Evolutionary conservation across 2,113 vertebrate genomes (phyloP).

Genomic region (Catharus fuscescens): DNA sequence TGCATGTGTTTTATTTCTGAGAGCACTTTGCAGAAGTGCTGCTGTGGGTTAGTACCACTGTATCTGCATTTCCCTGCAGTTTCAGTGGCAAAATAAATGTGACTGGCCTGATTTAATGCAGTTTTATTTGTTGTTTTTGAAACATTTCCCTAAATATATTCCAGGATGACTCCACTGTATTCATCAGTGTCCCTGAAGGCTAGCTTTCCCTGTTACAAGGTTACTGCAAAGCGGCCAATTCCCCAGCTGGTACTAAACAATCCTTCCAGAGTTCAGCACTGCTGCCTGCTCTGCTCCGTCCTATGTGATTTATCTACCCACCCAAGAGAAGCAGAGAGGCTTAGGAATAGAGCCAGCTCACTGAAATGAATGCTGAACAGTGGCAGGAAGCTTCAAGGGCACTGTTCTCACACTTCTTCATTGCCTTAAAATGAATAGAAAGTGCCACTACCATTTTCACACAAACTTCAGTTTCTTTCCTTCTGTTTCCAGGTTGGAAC

Average conservation of each 20-base stretch:
- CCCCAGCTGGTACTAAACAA: background rate
- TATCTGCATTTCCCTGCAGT: background rate
- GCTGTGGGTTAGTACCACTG: background rate
- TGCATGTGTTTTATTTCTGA: background rate
- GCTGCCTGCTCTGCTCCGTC: background rate
- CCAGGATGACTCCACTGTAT: background rate
- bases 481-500: background rate
- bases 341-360: background rate
- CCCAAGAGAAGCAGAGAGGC: background rate
- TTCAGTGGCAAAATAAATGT: background rate
- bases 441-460: background rate
- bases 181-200: background rate
- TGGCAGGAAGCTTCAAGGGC: background rate
- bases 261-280: background rate
- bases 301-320: background rate
- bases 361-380: background rate
- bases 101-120: background rate
- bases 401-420: background rate
- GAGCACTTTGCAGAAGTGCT: background rate
- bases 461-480: background rate
- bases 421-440: background rate
- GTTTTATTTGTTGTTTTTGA: background rate
- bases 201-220: rapidly evolving
- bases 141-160: background rate
- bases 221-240: background rate